Conservation (phyloP, 2,113 vertebrate species). For the Cebidichthys violaceus region DNA sequence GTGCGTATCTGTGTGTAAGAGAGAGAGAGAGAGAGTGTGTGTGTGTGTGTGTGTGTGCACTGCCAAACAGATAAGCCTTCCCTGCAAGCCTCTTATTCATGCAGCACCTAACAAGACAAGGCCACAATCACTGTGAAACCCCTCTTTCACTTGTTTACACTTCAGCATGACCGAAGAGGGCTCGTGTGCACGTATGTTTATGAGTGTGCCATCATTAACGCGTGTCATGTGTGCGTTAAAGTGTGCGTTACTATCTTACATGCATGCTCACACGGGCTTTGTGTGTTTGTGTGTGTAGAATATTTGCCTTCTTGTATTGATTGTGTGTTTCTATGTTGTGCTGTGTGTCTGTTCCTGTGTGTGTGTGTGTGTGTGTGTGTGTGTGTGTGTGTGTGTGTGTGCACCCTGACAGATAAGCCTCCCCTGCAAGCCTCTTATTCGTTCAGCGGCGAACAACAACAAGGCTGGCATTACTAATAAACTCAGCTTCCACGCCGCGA, state of each 20-base stretch:
- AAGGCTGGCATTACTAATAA: slow-evolving; percentile 77
- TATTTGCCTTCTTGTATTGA: slow-evolving; percentile 55
- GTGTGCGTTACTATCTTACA: slow-evolving; percentile 25
- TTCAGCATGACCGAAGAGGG: slow-evolving; percentile 38
- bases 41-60: neutral
- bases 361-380: slow-evolving; percentile 16
- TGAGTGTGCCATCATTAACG: slow-evolving; percentile 19
- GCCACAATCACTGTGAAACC: slow-evolving; percentile 47
- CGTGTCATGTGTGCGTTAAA: neutral
- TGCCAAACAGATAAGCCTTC: slow-evolving; percentile 71
- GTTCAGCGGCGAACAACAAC: slow-evolving; percentile 64
- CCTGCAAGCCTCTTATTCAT: slow-evolving; percentile 67
- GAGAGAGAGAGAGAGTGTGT: neutral
- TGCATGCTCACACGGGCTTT: slow-evolving; percentile 21
- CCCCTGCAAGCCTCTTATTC: slow-evolving; percentile 68
- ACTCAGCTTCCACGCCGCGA: slow-evolving; percentile 50
- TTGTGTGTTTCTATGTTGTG: slow-evolving; percentile 4
- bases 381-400: slow-evolving; percentile 35
- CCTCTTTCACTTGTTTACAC: slow-evolving; percentile 61
- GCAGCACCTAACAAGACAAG: slow-evolving; percentile 65
- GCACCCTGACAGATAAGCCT: slow-evolving; percentile 71
- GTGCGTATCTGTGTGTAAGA: slow-evolving; percentile 2
- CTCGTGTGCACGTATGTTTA: slow-evolving; percentile 26
- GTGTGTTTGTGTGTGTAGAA: slow-evolving; percentile 9
- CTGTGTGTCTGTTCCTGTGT: neutral